Evolutionary conservation across 2,797 vertebrate species (phyloP).

Genomic region (Chiloscyllium punctatum): DNA sequence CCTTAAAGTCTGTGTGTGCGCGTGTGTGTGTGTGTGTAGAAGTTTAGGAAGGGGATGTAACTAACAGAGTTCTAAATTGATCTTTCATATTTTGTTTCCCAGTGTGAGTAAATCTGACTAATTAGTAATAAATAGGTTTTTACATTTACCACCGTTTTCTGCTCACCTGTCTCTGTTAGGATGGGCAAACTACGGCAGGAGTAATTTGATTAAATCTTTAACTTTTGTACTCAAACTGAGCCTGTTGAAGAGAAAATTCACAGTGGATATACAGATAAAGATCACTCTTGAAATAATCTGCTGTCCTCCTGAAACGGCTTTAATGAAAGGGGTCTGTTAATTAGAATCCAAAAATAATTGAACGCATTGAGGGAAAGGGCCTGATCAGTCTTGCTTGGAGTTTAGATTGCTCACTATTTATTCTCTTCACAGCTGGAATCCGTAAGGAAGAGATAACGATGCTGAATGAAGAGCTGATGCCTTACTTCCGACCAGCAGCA

Average conservation of each 20-base stretch:
- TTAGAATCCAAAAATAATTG: background rate
- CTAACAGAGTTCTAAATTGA: too few relatives aligned
- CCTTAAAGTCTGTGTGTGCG: too few relatives aligned
- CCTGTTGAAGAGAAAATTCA: background rate
- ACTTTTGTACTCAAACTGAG: background rate
- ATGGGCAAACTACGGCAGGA: too few relatives aligned
- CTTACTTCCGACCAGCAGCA: constrained; percentile 60
- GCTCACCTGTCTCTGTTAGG: too few relatives aligned
- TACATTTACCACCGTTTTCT: too few relatives aligned
- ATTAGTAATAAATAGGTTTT: too few relatives aligned
- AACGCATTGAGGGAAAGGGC: background rate
- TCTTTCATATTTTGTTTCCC: too few relatives aligned
- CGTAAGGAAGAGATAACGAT: constrained; percentile 58
- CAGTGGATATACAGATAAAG: background rate
- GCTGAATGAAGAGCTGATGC: constrained; percentile 60
- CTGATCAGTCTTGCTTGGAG: background rate
- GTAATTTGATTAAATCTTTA: too few relatives aligned
- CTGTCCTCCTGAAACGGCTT: background rate
- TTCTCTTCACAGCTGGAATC: constrained; percentile 58
- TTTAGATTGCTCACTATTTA: background rate
- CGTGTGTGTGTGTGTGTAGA: too few relatives aligned
- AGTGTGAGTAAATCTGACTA: too few relatives aligned
- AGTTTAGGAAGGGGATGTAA: too few relatives aligned
- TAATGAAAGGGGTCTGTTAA: background rate
- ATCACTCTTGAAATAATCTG: background rate